Base-by-base conservation (phyloP, 2,888 invertebrate genomes). In the Entomobrya proxima region DNA sequence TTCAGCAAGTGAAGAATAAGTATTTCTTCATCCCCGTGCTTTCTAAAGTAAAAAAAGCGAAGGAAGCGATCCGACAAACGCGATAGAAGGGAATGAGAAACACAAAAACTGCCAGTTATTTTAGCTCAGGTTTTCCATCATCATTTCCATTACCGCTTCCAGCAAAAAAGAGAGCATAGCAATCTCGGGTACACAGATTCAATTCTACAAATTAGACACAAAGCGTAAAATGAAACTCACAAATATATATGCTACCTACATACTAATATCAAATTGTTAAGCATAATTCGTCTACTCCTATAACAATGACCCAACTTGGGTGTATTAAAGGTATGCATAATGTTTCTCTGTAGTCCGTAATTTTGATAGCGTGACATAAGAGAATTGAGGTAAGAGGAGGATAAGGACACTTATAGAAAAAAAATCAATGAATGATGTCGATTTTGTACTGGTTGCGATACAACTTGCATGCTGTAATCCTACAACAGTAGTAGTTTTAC, bases 41-140 rank as follows among this genome's bases (percentile, higher is more conserved):
- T n/a, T 37, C 24, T 24, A 21, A 21, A 15, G 11, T 67, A 58
- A 32, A 67, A 40, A 67, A 37, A 58, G 4, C 24, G 21, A 40
- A 35, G 35, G 40, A 67, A 67, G 40, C 40, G 67, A 67, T 67
- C 37, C 37, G 67, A 24, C 67, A 40, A 40, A 40, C 18, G 21
- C 37, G 67, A 24, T 27, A 1, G 24, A 58, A 13, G n/a, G 58
- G 40, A 40, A 18, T 24, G 40, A 40, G 64, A 35, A 35, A 64
- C 64, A 32, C n/a, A n/a, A n/a, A 64, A 67, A 24, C 67, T 67
- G 67, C 40, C 67, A 24, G 40, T 40, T 21, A 64, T 18, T 67
- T 40, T 37, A 21, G 67, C n/a, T n/a, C n/a, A n/a, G n/a, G n/a
- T n/a, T n/a, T 40, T 67, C 40, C 67, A 9, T 15, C 24, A 24